Base-by-base conservation (phyloP, 2,797 vertebrate genomes). In the Gastrophryne carolinensis region DNA sequence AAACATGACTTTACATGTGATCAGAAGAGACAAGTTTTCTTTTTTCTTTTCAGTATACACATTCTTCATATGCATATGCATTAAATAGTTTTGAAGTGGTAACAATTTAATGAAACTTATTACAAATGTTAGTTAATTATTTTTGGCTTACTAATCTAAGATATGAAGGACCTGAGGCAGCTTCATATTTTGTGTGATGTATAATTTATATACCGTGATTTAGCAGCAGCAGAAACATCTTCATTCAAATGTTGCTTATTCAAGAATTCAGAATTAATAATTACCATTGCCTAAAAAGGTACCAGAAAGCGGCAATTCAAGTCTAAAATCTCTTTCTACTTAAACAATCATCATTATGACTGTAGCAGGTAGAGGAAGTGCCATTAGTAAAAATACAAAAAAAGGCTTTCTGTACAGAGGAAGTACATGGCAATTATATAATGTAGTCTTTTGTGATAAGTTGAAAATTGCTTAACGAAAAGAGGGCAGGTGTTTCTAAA, bases 161-260 rank as follows among this genome's bases (percentile, higher is more conserved):
- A 27, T 56, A 13, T 8, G 64, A 62, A n/a, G 37, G 11, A 56
- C 37, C 50, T 29, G 34, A 44, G 56, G 65, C 73, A 69, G 61
- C 47, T 49, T n/a, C 54, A 53, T 75, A 70, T 64, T 63, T 76
- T 76, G 70, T 76, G n/a, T 63, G 70, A 30, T 54, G 47, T 37
- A 54, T 44, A 41, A 52, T 53, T 76, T 49, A 78, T 58, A 72
- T 64, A 78, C 72, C 75, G 58, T 29, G 64, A 61, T 58, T 57
- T 60, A 72, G 75, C 65, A 34, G 61, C 29, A 78, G 52, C 64
- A 70, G n/a, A n/a, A 71, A 65, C 30, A 50, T 78, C 57, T 78
- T 50, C 35, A 64, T 63, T 58, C 37, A 60, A 69, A 77, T 29
- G 35, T 50, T 57, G 60, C 44, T 65, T 54, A 35, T 34, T n/a